Conservation (phyloP, 2,888 invertebrate species). For the Ectemnius continuus region DNA sequence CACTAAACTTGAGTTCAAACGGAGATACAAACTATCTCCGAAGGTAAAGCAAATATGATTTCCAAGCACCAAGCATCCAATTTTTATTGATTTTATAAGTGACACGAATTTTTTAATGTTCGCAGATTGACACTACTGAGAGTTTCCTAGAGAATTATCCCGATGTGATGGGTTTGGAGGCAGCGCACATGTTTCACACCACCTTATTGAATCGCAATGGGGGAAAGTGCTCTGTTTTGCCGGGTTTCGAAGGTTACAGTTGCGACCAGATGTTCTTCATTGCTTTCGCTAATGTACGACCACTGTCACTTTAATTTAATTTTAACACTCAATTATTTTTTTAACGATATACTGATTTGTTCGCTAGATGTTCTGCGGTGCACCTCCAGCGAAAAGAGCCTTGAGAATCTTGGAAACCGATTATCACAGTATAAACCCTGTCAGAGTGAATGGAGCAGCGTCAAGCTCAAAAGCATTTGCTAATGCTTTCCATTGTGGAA, state of each 20-base stretch:
- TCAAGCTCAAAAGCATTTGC: not conserved
- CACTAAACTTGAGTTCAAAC: not conserved
- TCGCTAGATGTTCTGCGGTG: not conserved
- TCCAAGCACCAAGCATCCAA: not conserved
- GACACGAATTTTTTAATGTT: not conserved
- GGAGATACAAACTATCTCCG: not conserved
- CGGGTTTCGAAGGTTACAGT: not conserved
- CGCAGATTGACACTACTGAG: not conserved
- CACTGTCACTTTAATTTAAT: not conserved
- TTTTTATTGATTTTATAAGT: not conserved
- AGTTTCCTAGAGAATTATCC: constrained; percentile 1
- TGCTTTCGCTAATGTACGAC: constrained; percentile 14
- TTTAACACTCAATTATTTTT: not conserved
- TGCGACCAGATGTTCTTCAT: constrained; percentile 17
- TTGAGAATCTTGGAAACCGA: not conserved
- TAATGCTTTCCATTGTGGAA: not conserved
- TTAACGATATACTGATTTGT: not conserved
- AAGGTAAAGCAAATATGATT: not conserved
- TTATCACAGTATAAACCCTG: not conserved
- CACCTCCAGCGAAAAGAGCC: not conserved
- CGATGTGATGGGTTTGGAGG: constrained; percentile 8
- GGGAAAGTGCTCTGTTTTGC: not conserved
- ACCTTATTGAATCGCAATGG: not conserved
- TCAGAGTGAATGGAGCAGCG: not conserved
- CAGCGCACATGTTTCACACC: not conserved